Evolutionary conservation across 1,140 invertebrate genomes (phyloP).

Genomic region (Archivesica marissinica): DNA sequence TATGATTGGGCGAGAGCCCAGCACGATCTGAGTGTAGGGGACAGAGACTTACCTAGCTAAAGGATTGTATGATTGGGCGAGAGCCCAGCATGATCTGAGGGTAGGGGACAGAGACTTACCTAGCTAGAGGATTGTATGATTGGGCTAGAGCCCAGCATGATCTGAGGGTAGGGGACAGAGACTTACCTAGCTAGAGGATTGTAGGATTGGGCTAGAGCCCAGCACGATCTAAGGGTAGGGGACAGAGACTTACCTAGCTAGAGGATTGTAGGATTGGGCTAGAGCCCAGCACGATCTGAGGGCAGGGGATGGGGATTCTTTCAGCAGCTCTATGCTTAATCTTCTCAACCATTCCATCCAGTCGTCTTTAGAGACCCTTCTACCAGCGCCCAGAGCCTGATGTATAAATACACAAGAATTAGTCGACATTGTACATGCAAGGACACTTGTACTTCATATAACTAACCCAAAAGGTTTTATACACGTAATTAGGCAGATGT

Average conservation of each 20-base stretch:
- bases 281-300: conserved; percentile 94
- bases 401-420: too few relatives aligned
- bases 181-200: conserved; percentile 91
- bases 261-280: conserved; percentile 96
- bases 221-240: conserved; percentile 90
- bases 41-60: too few relatives aligned
- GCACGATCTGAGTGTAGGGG: too few relatives aligned
- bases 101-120: conserved; percentile 80
- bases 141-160: conserved; percentile 96
- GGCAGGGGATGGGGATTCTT: conserved; percentile 97
- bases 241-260: conserved; percentile 87
- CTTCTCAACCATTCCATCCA: conserved; percentile 98
- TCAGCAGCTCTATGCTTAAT: conserved; percentile 96
- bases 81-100: too few relatives aligned
- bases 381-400: conserved; percentile 93
- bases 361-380: conserved; percentile 97
- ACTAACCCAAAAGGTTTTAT: too few relatives aligned
- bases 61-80: too few relatives aligned
- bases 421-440: too few relatives aligned
- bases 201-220: conserved; percentile 96
- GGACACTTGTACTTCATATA: too few relatives aligned
- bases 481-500: too few relatives aligned
- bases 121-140: conserved; percentile 95
- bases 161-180: conserved; percentile 85
- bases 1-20: too few relatives aligned